Percentiles rank a stretch among this genome's conserved stretches.
Evolutionary conservation across 1,140 invertebrate species (phyloP).

Genomic region (Ladona fulva): DNA sequence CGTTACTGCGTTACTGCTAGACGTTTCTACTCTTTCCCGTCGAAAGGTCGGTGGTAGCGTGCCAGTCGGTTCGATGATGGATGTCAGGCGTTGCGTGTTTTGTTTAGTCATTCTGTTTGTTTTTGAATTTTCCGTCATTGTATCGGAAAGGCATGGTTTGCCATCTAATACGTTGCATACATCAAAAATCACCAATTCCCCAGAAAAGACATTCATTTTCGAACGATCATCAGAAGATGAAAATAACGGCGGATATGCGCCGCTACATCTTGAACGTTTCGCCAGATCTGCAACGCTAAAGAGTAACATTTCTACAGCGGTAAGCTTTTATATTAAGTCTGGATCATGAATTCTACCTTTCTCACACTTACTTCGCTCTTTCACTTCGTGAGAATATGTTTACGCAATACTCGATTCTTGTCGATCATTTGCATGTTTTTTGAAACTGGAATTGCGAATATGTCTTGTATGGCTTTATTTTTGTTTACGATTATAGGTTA

Average conservation of each 20-base stretch:
- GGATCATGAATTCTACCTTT: not conserved
- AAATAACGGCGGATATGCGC: not conserved
- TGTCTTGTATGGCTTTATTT: not conserved
- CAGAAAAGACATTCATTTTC: not conserved
- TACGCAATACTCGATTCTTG: not conserved
- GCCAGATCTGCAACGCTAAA: not conserved
- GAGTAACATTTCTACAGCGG: not conserved
- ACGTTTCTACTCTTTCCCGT: not conserved
- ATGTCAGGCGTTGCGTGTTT: not conserved
- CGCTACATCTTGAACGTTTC: not conserved
- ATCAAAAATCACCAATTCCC: not conserved
- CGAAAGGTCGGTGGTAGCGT: not conserved
- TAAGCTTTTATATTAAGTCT: not conserved
- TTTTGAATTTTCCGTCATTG: not conserved
- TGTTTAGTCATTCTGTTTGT: not conserved
- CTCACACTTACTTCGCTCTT: not conserved
- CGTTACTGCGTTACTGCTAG: not conserved
- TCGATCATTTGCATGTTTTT: not conserved
- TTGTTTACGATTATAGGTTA: conserved; percentile 44
- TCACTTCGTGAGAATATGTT: not conserved
- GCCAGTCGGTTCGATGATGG: not conserved
- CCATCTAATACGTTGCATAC: not conserved
- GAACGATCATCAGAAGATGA: not conserved
- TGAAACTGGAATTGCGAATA: not conserved
- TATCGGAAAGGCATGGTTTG: not conserved